Evolutionary conservation across 1,140 invertebrate species (phyloP), one percentile per base, ranked within the genome.

Genomic region (Homarus americanus): DNA sequence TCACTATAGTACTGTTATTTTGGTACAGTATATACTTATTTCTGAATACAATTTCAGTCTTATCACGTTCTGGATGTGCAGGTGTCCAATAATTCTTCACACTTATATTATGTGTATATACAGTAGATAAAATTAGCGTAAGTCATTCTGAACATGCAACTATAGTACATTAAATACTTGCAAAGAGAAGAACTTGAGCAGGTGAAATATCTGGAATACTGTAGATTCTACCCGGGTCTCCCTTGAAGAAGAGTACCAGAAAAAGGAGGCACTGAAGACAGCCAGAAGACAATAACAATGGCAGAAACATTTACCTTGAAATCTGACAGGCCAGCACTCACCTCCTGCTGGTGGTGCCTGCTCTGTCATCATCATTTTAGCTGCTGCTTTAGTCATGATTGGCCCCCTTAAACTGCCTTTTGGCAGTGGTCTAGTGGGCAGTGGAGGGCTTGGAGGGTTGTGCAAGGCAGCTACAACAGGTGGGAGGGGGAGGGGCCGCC

Each of bases 341-440:
- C 91, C 85, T 87, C 78, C 85, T 20, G 72, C 36, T 5, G 79
- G 79, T 40, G 79, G 69, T 49, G 80, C 63, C 49, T 84, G 79
- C 58, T 91, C 82, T 66, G 80, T 87, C 53, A 78, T 79, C 63
- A 93, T 93, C 92, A 93, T 93, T 75, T 93, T 93, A 32, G 92
- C 87, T 34, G 92, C 92, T 34, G 92, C 92, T 78, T 93, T 93
- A 15, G 92, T 93, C 49, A 92, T 93, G 32, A 93, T 88, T 20
- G 89, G 85, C 4, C 86, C 82, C 41, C 87, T 49, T 36, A 88
- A 78, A n/a, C 90, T 91, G 53, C 80, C 89, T 20, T 82, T 87
- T 1, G 82, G 83, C 12, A 91, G 88, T 49, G 87, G 85, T 44
- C 76, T 79, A 5, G 92, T 87, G 20, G 92, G 92, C n/a, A 91